Evolutionary conservation across 2,113 vertebrate genomes (phyloP).

Genomic region (Corythornis madagascariensis): DNA sequence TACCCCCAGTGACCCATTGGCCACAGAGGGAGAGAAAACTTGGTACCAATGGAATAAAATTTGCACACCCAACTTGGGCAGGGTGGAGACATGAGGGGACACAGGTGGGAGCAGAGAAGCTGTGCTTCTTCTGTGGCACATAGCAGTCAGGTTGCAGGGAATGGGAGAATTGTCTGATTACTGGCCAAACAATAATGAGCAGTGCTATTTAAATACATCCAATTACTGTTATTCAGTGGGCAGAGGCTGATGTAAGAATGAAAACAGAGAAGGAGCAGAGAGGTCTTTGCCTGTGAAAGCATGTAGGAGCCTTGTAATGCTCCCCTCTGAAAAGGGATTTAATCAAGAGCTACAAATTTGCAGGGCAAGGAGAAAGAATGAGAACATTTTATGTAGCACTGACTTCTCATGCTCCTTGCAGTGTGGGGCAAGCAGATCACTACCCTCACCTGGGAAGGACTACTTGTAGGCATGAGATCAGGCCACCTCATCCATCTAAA

Average conservation of each 20-base stretch:
- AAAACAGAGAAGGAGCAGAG: slow-evolving; percentile 8
- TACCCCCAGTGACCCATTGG: fast-evolving
- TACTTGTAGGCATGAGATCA: not conserved
- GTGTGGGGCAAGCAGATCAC: not conserved
- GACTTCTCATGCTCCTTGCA: not conserved
- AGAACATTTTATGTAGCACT: not conserved
- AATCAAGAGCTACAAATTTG: slow-evolving; percentile 26
- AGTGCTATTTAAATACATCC: slow-evolving; percentile 32
- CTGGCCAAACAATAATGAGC: slow-evolving; percentile 4
- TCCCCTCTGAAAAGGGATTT: slow-evolving; percentile 45
- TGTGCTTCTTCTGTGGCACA: not conserved
- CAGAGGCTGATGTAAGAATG: not conserved
- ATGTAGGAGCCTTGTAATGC: not conserved
- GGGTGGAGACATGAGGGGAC: not conserved
- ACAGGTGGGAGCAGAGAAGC: not conserved
- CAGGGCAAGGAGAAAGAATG: not conserved
- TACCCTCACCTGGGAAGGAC: not conserved
- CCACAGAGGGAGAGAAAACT: not conserved
- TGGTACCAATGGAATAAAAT: not conserved
- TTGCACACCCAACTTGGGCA: not conserved
- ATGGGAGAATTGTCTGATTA: slow-evolving; percentile 12
- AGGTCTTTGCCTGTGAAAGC: slow-evolving; percentile 17
- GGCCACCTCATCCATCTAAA: not conserved
- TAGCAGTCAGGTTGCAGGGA: not conserved
- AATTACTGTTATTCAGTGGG: slow-evolving; percentile 49